These are phyloP conservation scores for Odontamblyopus rebecca DNA, from an alignment of 2,797 vertebrate genomes.

Conservation along the genomic window DNA sequence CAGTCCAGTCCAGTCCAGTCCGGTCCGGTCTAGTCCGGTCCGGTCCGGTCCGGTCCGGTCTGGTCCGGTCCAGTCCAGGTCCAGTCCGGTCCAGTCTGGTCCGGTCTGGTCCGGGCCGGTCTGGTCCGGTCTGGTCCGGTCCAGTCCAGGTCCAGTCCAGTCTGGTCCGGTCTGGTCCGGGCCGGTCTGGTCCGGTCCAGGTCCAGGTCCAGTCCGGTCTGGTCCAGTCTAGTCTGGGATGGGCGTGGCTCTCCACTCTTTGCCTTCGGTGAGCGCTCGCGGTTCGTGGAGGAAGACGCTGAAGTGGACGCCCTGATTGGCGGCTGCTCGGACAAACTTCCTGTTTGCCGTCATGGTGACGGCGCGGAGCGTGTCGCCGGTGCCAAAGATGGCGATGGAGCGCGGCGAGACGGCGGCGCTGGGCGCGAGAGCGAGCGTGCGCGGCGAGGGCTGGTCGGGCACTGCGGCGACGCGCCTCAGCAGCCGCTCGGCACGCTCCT, in stretches of 20 bases:
- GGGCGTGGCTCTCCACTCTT: slow-evolving; percentile 86
- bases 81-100: too few relatives aligned
- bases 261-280: slow-evolving; percentile 92
- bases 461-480: slow-evolving; percentile 79
- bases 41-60: too few relatives aligned
- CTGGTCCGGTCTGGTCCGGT: too few relatives aligned
- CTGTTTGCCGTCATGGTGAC: slow-evolving; percentile 96
- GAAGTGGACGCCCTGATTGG: slow-evolving; percentile 91
- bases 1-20: too few relatives aligned
- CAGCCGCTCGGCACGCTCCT: slow-evolving; percentile 81
- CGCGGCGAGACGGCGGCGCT: slow-evolving; percentile 91
- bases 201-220: background rate
- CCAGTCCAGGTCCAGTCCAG: too few relatives aligned
- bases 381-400: slow-evolving; percentile 92
- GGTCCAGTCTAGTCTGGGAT: slow-evolving; percentile 5
- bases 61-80: too few relatives aligned
- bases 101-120: too few relatives aligned
- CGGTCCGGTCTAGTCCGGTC: too few relatives aligned
- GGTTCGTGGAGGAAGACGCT: slow-evolving; percentile 95
- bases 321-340: slow-evolving; percentile 91
- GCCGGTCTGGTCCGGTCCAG: too few relatives aligned
- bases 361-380: slow-evolving; percentile 88
- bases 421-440: slow-evolving; percentile 81
- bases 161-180: too few relatives aligned
- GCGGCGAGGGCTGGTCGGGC: slow-evolving; percentile 86